A percentile compares a stretch with the other conserved stretches of the same genome.
Conservation (phyloP, 2,888 invertebrate genomes). For the Orchesella flavescens region DNA sequence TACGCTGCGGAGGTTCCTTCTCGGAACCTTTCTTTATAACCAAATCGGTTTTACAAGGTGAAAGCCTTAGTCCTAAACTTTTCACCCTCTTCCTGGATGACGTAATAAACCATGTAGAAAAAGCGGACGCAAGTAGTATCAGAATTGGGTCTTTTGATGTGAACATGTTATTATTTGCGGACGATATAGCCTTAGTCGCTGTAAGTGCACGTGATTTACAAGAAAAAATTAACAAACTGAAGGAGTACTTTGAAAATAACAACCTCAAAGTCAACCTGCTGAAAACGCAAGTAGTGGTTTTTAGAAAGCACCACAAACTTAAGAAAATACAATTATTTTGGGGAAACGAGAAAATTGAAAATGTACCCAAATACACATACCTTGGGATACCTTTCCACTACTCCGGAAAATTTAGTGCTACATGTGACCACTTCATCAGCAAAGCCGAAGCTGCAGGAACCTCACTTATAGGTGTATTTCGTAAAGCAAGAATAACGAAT, state of each 20-base stretch:
- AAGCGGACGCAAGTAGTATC: neutral
- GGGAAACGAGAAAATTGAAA: neutral
- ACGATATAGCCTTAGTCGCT: neutral
- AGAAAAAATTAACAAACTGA: too few relatives aligned
- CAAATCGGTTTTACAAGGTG: slow-evolving; percentile 55
- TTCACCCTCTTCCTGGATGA: slow-evolving; percentile 59
- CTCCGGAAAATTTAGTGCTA: too few relatives aligned
- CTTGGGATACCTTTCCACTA: too few relatives aligned
- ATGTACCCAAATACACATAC: too few relatives aligned
- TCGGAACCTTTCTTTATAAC: slow-evolving; percentile 32
- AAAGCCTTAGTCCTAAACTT: slow-evolving; percentile 46
- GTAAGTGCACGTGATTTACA: too few relatives aligned
- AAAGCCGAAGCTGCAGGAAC: too few relatives aligned
- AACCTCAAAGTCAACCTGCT: neutral
- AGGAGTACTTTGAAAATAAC: too few relatives aligned
- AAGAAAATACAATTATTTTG: neutral
- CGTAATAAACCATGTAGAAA: slow-evolving; percentile 5
- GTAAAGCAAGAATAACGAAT: too few relatives aligned
- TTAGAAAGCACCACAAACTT: neutral
- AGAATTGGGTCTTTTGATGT: neutral
- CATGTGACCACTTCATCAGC: too few relatives aligned
- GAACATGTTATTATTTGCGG: neutral
- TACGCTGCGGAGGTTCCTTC: neutral
- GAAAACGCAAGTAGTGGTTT: neutral
- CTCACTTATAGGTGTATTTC: too few relatives aligned